Conservation (phyloP, 2,888 invertebrate species). For the Drosophila neutralis region DNA sequence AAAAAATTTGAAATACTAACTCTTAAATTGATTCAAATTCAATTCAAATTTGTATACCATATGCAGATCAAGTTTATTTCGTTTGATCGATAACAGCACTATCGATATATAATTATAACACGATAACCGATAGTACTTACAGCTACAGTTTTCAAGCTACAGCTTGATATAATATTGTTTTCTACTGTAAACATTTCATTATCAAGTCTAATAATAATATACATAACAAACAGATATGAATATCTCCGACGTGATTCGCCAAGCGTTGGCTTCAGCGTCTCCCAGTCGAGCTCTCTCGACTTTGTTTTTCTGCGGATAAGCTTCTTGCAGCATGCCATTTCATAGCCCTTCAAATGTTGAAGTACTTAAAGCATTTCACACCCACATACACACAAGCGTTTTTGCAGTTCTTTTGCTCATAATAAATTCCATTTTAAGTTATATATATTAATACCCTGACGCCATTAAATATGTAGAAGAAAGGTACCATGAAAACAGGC, state of each 20-base stretch:
- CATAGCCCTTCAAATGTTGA: slow-evolving; percentile 56
- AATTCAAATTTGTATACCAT: background rate
- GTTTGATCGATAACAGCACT: background rate
- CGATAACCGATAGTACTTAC: background rate
- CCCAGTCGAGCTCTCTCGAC: background rate
- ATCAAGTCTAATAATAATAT: background rate
- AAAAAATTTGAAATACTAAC: background rate
- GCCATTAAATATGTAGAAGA: background rate
- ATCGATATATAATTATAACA: background rate
- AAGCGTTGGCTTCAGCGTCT: background rate
- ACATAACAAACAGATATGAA: background rate
- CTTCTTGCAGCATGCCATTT: slow-evolving; percentile 64
- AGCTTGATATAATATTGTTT: background rate
- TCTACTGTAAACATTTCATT: background rate
- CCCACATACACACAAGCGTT: slow-evolving; percentile 15
- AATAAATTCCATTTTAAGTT: slow-evolving; percentile 48
- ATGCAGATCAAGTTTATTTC: background rate
- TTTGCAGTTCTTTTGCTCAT: slow-evolving; percentile 37
- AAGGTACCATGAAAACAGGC: background rate
- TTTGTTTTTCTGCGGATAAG: slow-evolving; percentile 38
- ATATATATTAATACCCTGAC: background rate
- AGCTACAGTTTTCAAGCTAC: background rate
- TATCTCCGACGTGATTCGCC: background rate
- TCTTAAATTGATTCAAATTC: background rate
- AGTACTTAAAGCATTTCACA: slow-evolving; percentile 40